Percentiles rank a stretch among this genome's conserved stretches.
Conservation (phyloP, 1,140 invertebrate genomes). For the Drosophila arizonae region DNA sequence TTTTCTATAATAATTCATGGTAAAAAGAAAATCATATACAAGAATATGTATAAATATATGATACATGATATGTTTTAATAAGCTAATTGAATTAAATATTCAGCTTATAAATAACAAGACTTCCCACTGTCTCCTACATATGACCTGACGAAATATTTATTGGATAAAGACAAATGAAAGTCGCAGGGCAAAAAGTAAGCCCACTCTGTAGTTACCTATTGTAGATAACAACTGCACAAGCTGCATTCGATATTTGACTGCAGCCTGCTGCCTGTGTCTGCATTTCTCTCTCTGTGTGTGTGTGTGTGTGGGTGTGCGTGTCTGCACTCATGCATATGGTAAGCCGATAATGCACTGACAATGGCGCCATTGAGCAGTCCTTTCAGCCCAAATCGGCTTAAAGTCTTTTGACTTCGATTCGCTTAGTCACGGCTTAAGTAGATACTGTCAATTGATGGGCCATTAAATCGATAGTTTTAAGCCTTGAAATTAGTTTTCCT, state of each 20-base stretch:
- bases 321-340: constrained; percentile 33
- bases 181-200: too few species aligned
- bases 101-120: too few species aligned
- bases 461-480: constrained; percentile 43
- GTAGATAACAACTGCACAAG: background rate
- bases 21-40: too few species aligned
- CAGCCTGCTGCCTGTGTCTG: too few species aligned
- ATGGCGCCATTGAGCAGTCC: constrained; percentile 38
- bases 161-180: too few species aligned
- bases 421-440: constrained; percentile 37
- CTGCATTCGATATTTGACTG: constrained; percentile 3
- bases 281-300: background rate
- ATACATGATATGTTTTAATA: too few species aligned
- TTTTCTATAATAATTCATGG: too few species aligned
- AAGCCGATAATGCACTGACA: constrained; percentile 50
- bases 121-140: too few species aligned
- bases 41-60: too few species aligned
- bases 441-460: constrained; percentile 35
- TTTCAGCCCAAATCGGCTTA: constrained; percentile 43
- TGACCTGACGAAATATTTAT: too few species aligned
- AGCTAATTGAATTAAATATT: too few species aligned
- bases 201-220: too few species aligned
- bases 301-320: constrained; percentile 7
- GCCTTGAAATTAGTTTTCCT: constrained; percentile 4
- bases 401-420: constrained; percentile 41